These are phyloP conservation scores for Melieria omissa DNA, from an alignment of 2,888 invertebrate genomes.

Conservation along the genomic window DNA sequence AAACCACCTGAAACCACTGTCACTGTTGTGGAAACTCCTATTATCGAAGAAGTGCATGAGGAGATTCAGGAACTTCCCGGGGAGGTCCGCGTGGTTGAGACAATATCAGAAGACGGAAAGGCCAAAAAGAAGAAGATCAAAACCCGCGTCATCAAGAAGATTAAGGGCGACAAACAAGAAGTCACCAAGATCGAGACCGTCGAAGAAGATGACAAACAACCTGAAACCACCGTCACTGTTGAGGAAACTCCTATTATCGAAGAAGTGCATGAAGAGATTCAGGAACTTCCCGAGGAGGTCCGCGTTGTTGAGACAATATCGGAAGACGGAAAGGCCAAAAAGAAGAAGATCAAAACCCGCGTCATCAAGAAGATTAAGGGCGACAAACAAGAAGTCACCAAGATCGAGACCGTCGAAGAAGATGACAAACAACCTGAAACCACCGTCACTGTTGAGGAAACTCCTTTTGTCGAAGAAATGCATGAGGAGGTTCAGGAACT, in stretches of 20 bases:
- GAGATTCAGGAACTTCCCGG: constrained; percentile 33
- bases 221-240: constrained; percentile 39
- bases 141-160: constrained; percentile 39
- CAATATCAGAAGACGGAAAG: constrained; percentile 34
- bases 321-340: constrained; percentile 39
- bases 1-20: constrained; percentile 41
- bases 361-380: constrained; percentile 38
- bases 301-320: constrained; percentile 36
- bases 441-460: constrained; percentile 40
- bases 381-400: constrained; percentile 38
- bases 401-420: constrained; percentile 41
- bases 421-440: constrained; percentile 39
- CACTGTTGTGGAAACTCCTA: constrained; percentile 36
- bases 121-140: constrained; percentile 36
- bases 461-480: constrained; percentile 17
- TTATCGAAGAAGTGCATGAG: constrained; percentile 24
- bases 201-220: constrained; percentile 42
- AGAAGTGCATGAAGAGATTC: constrained; percentile 25
- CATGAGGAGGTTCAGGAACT: constrained; percentile 32
- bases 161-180: constrained; percentile 40
- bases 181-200: constrained; percentile 39
- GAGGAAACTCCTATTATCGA: constrained; percentile 33
- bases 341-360: constrained; percentile 38
- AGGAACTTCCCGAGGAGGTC: constrained; percentile 39
- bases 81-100: constrained; percentile 37